Conservation (phyloP, 2,113 vertebrate genomes). For the Calypte anna region DNA sequence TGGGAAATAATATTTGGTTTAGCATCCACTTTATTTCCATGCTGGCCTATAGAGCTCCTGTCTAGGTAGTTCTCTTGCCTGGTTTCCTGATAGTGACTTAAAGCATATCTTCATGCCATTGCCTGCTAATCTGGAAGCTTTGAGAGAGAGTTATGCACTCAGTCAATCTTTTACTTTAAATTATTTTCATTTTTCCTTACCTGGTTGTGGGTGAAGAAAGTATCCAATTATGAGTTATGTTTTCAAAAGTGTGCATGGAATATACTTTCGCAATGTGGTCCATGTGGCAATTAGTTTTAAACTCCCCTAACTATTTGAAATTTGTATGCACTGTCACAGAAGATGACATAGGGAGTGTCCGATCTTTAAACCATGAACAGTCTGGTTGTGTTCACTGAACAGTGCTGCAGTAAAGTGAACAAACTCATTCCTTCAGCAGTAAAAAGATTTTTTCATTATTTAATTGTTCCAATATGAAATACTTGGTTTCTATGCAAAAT, state of each 20-base stretch:
- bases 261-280: background rate
- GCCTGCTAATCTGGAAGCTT: background rate
- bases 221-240: background rate
- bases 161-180: background rate
- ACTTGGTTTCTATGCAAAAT: background rate
- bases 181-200: background rate
- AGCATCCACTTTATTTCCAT: background rate
- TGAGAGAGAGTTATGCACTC: background rate
- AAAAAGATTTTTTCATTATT: background rate
- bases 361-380: background rate
- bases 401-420: background rate
- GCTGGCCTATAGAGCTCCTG: background rate
- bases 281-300: background rate
- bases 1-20: background rate
- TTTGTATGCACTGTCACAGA: background rate
- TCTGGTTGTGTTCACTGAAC: background rate
- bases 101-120: background rate
- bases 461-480: background rate
- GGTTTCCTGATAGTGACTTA: slow-evolving; percentile 15
- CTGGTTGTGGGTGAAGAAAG: background rate
- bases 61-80: background rate
- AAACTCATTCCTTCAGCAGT: background rate
- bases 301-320: background rate
- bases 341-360: background rate
- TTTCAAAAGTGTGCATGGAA: background rate